phyloP scores from a whole-genome alignment of 2,888 invertebrate genomes.

The Troglohyphantes excavatus region DNA sequence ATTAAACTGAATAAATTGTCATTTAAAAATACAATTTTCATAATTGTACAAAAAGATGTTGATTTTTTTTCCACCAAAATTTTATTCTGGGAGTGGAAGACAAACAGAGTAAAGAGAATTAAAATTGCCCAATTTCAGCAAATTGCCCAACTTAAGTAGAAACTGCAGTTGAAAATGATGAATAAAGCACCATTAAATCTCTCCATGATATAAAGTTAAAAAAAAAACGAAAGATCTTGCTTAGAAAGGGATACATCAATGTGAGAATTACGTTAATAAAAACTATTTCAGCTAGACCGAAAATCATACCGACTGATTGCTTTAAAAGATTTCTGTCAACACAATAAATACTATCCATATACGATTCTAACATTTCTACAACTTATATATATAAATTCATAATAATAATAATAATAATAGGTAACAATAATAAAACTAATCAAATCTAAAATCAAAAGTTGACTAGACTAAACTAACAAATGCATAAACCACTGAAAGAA shows the following conservation, averaged over 20 bases:
- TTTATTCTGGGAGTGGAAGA: constrained; percentile 41
- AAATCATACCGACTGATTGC: constrained; percentile 18
- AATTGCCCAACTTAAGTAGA: constrained; percentile 39
- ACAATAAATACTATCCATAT: constrained; percentile 78
- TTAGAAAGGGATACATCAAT: constrained; percentile 3
- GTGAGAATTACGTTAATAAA: constrained; percentile 1
- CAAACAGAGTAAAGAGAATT: constrained; percentile 7
- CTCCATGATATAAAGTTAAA: constrained; percentile 24
- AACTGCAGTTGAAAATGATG: constrained; percentile 42
- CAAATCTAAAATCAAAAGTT: constrained; percentile 75
- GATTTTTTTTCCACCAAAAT: neutral
- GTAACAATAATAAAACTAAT: constrained; percentile 78
- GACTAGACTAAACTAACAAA: constrained; percentile 79
- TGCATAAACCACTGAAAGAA: constrained; percentile 75
- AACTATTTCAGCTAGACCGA: constrained; percentile 51
- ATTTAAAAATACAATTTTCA: constrained; percentile 24
- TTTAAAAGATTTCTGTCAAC: constrained; percentile 62
- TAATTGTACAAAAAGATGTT: neutral
- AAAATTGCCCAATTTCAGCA: constrained; percentile 9
- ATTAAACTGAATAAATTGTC: constrained; percentile 13
- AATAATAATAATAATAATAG: constrained; percentile 59
- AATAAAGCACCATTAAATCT: constrained; percentile 54
- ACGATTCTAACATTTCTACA: constrained; percentile 73
- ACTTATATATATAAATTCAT: constrained; percentile 72
- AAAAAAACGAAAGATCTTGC: constrained; percentile 28